These are phyloP conservation scores for Tragulus kanchil DNA, from an alignment of 2,113 vertebrate genomes.

Conservation along the genomic window DNA sequence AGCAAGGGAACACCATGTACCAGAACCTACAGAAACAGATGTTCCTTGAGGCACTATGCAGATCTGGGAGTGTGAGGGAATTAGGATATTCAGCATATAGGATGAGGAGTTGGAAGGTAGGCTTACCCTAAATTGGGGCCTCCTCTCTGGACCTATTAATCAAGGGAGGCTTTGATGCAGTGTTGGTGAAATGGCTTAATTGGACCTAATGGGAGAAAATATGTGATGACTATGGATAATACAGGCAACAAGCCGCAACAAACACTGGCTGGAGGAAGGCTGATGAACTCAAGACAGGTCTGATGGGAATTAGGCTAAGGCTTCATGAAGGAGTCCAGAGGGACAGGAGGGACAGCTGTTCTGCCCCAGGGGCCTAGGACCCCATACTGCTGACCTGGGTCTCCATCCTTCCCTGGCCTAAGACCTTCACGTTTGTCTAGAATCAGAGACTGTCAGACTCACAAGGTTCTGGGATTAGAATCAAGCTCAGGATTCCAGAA, in stretches of 20 bases:
- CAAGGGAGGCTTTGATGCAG: conserved; percentile 33
- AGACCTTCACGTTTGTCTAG: not conserved
- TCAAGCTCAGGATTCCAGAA: conserved; percentile 17
- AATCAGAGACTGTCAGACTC: conserved; percentile 29
- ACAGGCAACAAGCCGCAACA: not conserved
- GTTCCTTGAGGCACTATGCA: not conserved
- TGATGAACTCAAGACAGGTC: not conserved
- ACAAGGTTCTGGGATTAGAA: not conserved
- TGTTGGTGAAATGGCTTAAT: conserved; percentile 52
- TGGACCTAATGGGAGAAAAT: conserved; percentile 60
- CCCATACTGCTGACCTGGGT: not conserved
- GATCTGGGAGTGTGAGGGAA: not conserved
- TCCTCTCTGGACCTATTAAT: not conserved
- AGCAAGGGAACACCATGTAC: conserved; percentile 44
- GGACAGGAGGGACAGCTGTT: not conserved
- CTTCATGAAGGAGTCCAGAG: not conserved
- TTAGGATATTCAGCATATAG: not conserved
- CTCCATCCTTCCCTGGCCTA: not conserved
- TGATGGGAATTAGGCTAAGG: not conserved
- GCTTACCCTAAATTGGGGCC: not conserved
- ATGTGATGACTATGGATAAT: conserved; percentile 51
- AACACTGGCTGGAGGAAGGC: conserved; percentile 1
- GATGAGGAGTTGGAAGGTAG: not conserved
- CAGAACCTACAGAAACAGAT: conserved; percentile 17
- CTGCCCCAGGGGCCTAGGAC: not conserved